Evolutionary conservation across 2,113 vertebrate genomes (phyloP).

Genomic region (Emydura subglobosa): DNA sequence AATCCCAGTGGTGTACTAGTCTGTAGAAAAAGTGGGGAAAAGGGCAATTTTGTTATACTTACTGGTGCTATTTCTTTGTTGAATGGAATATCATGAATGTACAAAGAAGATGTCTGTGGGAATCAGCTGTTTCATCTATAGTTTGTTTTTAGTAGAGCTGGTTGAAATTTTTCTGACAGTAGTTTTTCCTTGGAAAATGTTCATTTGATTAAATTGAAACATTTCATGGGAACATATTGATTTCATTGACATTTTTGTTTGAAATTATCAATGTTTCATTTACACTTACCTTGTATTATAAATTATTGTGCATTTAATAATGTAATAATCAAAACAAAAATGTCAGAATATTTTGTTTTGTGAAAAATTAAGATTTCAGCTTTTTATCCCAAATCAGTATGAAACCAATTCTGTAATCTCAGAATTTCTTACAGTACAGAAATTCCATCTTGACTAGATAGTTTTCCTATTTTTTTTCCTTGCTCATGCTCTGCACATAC

Average conservation of each 20-base stretch:
- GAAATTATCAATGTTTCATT: neutral
- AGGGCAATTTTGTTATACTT: accelerated
- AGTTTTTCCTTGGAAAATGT: neutral
- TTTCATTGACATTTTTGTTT: neutral
- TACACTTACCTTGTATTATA: neutral
- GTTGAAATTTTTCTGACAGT: neutral
- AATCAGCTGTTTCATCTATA: neutral
- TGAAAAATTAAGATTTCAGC: neutral
- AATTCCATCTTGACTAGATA: neutral
- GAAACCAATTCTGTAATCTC: neutral
- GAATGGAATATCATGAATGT: neutral
- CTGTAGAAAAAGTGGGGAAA: neutral
- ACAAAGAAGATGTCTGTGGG: neutral
- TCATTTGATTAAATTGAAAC: neutral
- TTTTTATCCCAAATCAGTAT: neutral
- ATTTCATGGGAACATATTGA: neutral
- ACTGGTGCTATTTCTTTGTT: neutral
- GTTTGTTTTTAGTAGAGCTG: neutral
- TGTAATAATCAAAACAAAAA: neutral
- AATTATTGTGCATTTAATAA: neutral
- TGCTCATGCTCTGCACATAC: neutral
- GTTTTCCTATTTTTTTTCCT: neutral
- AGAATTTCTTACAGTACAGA: neutral
- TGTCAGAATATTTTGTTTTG: neutral
- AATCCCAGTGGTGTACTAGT: neutral